Evolutionary conservation across 2,797 vertebrate genomes (phyloP).

Genomic region (Schizothorax lantsangensis): DNA sequence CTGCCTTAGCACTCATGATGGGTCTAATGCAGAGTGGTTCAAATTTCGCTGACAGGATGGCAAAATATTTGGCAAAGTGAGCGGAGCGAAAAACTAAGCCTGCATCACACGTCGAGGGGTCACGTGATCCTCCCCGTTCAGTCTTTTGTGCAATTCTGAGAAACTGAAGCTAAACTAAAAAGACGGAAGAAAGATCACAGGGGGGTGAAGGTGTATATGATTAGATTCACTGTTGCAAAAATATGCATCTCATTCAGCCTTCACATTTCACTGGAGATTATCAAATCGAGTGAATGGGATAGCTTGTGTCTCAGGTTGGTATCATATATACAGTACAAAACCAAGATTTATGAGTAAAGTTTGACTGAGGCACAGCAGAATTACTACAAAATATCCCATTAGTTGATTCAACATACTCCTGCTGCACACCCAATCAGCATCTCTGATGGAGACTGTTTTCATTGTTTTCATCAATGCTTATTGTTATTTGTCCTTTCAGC

Average conservation of each 20-base stretch:
- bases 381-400: not conserved
- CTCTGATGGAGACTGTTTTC: not conserved
- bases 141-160: not conserved
- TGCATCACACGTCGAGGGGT: no score
- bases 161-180: not conserved
- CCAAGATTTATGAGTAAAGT: not conserved
- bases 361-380: not conserved
- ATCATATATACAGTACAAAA: not conserved
- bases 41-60: no score
- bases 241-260: not conserved
- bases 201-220: not conserved
- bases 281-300: not conserved
- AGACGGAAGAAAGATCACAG: not conserved
- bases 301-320: not conserved
- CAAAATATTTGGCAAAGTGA: no score
- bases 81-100: no score
- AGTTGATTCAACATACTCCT: not conserved
- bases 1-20: no score
- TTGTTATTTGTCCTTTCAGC: slow-evolving; percentile 24
- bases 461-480: slow-evolving; percentile 8
- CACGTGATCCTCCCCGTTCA: no score
- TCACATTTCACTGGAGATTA: not conserved
- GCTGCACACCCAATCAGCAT: not conserved
- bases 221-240: not conserved
- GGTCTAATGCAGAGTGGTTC: no score